Evolutionary conservation across 2,113 vertebrate species (phyloP).

Genomic region (Plecotus auritus): DNA sequence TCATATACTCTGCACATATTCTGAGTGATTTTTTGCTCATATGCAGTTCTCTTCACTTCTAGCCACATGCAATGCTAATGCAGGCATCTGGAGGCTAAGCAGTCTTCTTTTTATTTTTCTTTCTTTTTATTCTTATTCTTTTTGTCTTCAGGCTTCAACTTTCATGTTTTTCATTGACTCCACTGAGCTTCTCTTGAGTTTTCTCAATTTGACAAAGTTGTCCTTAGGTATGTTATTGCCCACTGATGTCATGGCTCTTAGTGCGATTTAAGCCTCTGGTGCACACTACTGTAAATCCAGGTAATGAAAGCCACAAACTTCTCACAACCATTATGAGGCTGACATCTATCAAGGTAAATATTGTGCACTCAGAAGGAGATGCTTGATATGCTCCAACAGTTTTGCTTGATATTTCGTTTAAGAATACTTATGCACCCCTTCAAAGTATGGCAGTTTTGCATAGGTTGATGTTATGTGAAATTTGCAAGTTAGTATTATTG

Average conservation of each 20-base stretch:
- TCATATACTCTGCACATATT: background rate
- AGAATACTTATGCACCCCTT: background rate
- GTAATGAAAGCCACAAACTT: constrained; percentile 59
- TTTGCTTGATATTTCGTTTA: background rate
- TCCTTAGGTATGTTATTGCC: background rate
- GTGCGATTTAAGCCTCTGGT: constrained; percentile 54
- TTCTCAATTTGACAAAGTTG: constrained; percentile 15
- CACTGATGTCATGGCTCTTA: constrained; percentile 27
- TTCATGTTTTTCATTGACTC: background rate
- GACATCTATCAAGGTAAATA: constrained; percentile 56
- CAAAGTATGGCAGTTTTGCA: background rate
- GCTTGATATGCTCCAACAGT: background rate
- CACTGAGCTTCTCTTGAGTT: background rate
- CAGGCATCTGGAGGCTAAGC: background rate
- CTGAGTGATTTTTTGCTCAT: background rate
- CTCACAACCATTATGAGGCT: constrained; percentile 33
- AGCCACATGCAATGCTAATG: fast-evolving
- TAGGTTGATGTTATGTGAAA: background rate
- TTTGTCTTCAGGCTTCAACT: background rate
- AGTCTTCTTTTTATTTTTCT: background rate
- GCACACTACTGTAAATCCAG: constrained; percentile 49
- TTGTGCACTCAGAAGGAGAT: background rate
- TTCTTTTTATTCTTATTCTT: background rate
- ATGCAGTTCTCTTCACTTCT: fast-evolving
- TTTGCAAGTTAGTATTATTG: background rate